phyloP scores from a whole-genome alignment of 2,888 invertebrate species.

The Meloe dianella region DNA sequence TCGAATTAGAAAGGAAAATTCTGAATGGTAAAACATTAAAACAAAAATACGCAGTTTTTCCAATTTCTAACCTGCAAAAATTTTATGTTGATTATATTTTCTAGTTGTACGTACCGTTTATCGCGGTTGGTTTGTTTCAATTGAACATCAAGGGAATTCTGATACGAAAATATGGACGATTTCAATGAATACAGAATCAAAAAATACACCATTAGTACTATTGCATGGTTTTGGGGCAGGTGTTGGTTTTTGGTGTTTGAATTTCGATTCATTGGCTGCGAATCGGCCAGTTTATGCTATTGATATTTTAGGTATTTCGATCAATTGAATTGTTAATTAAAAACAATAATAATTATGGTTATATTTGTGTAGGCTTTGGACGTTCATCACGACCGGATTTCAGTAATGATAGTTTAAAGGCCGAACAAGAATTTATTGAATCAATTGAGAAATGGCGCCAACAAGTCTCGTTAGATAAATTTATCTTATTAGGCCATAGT shows the following conservation, averaged over 20 bases:
- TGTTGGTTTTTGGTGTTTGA: conserved; percentile 90
- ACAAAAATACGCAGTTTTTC: too few relatives aligned
- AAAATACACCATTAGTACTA: conserved; percentile 81
- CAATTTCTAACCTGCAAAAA: too few relatives aligned
- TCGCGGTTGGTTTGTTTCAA: conserved; percentile 60
- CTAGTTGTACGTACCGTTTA: conserved; percentile 50
- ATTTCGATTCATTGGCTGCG: conserved; percentile 79
- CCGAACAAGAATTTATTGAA: conserved; percentile 87
- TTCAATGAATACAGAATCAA: conserved; percentile 64
- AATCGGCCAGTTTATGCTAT: conserved; percentile 87
- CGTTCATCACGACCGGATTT: conserved; percentile 89
- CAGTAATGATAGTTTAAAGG: conserved; percentile 74
- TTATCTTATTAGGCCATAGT: conserved; percentile 90
- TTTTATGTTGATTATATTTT: conserved; percentile 21
- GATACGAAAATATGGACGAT: conserved; percentile 71
- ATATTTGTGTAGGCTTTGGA: conserved; percentile 76
- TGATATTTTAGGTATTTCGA: conserved; percentile 63
- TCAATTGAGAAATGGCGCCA: conserved; percentile 94
- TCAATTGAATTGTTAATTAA: not conserved
- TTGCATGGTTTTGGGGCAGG: conserved; percentile 94
- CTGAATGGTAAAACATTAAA: conserved; percentile 73
- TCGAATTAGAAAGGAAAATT: conserved; percentile 80
- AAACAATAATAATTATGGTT: not conserved
- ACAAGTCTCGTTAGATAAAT: conserved; percentile 81
- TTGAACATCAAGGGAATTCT: conserved; percentile 59